Conservation (phyloP, 2,888 invertebrate genomes). For the Disparrhopalites patrizii region DNA sequence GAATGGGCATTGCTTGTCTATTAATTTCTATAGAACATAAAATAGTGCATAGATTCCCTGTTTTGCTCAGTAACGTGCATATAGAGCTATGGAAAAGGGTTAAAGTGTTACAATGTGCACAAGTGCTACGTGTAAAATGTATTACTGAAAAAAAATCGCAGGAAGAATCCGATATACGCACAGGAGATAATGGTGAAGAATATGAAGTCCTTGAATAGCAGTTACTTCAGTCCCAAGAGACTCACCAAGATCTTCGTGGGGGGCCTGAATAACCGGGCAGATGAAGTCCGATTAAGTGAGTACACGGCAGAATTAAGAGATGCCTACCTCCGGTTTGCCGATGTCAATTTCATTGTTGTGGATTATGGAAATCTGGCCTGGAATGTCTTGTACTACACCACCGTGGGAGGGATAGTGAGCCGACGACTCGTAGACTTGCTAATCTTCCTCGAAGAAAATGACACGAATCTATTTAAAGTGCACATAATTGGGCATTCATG, state of each 20-base stretch:
- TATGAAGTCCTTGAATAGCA: constrained; percentile 30
- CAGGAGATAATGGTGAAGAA: constrained; percentile 39
- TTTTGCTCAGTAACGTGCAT: too few relatives aligned
- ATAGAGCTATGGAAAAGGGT: too few relatives aligned
- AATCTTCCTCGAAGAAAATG: constrained; percentile 34
- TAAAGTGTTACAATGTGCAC: too few relatives aligned
- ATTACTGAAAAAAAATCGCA: too few relatives aligned
- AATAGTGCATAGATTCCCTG: too few relatives aligned
- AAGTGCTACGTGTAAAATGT: too few relatives aligned
- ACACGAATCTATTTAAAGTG: constrained; percentile 33
- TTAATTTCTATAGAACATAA: too few relatives aligned
- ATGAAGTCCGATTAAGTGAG: constrained; percentile 34
- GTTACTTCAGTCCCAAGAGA: constrained; percentile 31
- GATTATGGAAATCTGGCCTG: constrained; percentile 37
- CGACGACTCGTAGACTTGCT: constrained; percentile 33
- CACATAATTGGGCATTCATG: constrained; percentile 39
- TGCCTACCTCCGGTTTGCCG: constrained; percentile 37
- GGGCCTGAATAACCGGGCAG: constrained; percentile 37
- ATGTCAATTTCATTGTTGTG: constrained; percentile 40
- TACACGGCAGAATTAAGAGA: constrained; percentile 38
- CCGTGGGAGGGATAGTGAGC: constrained; percentile 35
- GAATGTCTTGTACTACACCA: constrained; percentile 32
- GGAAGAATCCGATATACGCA: constrained; percentile 38
- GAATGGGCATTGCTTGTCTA: not conserved
- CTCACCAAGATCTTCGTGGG: constrained; percentile 40